A percentile compares a stretch with the other conserved stretches of the same genome.
phyloP scores from a whole-genome alignment of 37 sponge, comb jelly and placozoan genomes.

The Theonella swinhoei region DNA sequence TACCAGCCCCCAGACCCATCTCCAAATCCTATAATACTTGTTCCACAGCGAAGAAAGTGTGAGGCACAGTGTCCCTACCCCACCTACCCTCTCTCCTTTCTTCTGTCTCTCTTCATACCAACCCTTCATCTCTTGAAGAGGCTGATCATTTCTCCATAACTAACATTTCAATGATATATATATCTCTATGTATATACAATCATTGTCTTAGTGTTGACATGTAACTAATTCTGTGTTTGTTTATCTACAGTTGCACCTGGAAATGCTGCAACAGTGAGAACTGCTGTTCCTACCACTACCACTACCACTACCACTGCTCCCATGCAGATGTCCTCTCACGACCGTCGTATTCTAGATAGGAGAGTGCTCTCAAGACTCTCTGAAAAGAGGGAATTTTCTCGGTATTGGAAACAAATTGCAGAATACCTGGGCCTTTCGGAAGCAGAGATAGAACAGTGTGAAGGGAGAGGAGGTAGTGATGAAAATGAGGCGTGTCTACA shows the following conservation, averaged over 20 bases:
- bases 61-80: no score
- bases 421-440: constrained; percentile 2
- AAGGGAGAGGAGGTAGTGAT: constrained; percentile 2
- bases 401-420: constrained; percentile 31
- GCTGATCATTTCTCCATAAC: no score
- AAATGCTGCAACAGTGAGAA: not conserved
- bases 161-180: no score
- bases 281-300: not conserved
- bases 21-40: not conserved
- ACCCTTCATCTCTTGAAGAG: no score
- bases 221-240: not conserved
- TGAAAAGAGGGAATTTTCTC: constrained; percentile 20
- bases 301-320: not conserved
- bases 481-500: constrained; percentile 37
- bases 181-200: no score
- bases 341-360: not conserved
- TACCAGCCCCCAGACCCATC: not conserved
- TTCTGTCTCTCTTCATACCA: no score
- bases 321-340: no score
- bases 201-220: no score
- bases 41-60: not conserved
- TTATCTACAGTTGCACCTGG: constrained; percentile 9
- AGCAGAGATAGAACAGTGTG: constrained; percentile 32
- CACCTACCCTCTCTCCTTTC: no score
- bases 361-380: not conserved